Evolutionary conservation across 2,888 invertebrate species (phyloP).

Genomic region (Aricia artaxerxes): DNA sequence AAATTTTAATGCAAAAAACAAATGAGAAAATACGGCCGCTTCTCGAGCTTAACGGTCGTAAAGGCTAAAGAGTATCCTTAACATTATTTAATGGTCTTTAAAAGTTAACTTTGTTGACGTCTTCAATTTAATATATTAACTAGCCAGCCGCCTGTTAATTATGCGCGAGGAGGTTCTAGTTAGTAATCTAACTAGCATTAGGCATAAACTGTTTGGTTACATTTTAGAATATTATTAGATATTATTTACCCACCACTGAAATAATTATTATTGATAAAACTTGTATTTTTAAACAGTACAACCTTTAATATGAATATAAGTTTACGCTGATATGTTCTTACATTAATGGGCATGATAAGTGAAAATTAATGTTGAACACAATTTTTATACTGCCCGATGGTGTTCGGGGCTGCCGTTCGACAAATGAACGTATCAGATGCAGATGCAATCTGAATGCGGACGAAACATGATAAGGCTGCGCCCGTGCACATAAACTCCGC

Average conservation of each 20-base stretch:
- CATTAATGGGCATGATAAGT: constrained; percentile 39
- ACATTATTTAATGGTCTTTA: constrained; percentile 19
- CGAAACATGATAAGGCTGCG: constrained; percentile 64
- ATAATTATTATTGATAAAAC: not conserved
- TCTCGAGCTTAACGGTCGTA: not conserved
- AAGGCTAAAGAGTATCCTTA: not conserved
- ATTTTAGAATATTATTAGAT: not conserved
- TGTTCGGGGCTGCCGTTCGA: constrained; percentile 59
- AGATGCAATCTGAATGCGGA: constrained; percentile 70
- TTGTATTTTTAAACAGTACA: not conserved
- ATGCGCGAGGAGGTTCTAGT: not conserved
- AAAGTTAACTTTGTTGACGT: constrained; percentile 16
- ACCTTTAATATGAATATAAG: not conserved
- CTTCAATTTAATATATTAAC: not conserved
- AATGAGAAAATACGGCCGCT: constrained; percentile 17
- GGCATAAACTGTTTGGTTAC: not conserved
- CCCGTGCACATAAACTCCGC: constrained; percentile 66
- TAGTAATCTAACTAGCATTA: not conserved
- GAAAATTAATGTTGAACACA: constrained; percentile 66
- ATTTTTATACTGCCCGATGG: constrained; percentile 66
- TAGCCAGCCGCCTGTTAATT: constrained; percentile 7
- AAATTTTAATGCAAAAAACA: constrained; percentile 13
- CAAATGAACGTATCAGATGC: constrained; percentile 69
- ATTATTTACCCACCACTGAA: not conserved
- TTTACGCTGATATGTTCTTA: not conserved